Conservation (phyloP, 2,113 vertebrate genomes). For the Cinclus mexicanus region DNA sequence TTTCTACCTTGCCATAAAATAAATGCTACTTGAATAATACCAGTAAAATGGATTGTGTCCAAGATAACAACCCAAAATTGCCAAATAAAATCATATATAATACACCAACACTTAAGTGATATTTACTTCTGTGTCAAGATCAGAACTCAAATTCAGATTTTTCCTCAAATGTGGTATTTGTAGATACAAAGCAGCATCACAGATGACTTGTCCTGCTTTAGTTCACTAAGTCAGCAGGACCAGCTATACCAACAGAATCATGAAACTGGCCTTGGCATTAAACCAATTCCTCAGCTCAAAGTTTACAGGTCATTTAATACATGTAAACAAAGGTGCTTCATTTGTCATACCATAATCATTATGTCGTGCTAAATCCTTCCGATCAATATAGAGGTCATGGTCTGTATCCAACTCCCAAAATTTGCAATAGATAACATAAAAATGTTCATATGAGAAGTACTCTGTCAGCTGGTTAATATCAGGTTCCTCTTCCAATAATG, state of each 20-base stretch:
- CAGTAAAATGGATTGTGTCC: not conserved
- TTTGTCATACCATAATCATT: conserved; percentile 86
- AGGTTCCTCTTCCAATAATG: conserved; percentile 88
- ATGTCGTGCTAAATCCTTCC: conserved; percentile 88
- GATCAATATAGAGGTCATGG: conserved; percentile 92
- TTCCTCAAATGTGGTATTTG: not conserved
- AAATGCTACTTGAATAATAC: not conserved
- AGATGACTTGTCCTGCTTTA: not conserved
- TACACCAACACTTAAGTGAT: not conserved
- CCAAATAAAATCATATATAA: not conserved
- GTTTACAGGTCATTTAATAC: not conserved
- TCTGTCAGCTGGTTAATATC: conserved; percentile 96
- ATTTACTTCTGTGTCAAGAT: not conserved
- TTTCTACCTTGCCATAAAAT: not conserved
- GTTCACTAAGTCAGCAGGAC: not conserved
- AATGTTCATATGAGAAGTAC: conserved; percentile 96
- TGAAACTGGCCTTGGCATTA: not conserved
- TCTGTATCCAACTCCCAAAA: conserved; percentile 98
- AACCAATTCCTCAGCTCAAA: not conserved
- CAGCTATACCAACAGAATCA: not conserved
- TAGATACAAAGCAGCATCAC: not conserved
- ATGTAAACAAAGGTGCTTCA: not conserved
- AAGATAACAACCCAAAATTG: not conserved
- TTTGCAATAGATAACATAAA: conserved; percentile 98
- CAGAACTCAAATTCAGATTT: not conserved